A percentile compares a stretch with the other conserved stretches of the same genome.
These are phyloP conservation scores for Bos javanicus DNA, from an alignment of 2,113 vertebrate species.

Conservation along the genomic window DNA sequence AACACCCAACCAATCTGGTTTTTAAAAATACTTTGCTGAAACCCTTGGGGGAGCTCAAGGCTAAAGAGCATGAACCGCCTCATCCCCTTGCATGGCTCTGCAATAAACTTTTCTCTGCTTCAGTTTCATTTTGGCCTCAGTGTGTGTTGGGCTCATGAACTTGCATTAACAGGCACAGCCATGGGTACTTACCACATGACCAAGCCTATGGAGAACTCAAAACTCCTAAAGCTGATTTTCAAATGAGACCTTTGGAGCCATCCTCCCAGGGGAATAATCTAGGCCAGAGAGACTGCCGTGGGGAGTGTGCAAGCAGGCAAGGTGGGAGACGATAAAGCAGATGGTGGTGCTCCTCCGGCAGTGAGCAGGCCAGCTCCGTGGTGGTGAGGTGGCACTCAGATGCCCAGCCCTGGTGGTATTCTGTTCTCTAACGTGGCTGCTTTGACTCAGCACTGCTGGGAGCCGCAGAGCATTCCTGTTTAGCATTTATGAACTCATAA, in stretches of 20 bases:
- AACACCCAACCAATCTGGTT: background rate
- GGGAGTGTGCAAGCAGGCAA: background rate
- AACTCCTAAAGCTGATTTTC: background rate
- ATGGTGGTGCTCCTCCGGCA: background rate
- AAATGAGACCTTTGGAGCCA: background rate
- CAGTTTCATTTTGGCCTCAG: background rate
- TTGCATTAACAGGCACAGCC: background rate
- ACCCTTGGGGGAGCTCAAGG: background rate
- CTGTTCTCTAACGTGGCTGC: background rate
- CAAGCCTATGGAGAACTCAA: background rate
- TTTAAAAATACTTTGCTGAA: background rate
- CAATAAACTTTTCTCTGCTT: background rate
- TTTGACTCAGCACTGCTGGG: slow-evolving; percentile 53
- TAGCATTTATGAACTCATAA: slow-evolving; percentile 63
- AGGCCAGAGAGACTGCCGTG: background rate
- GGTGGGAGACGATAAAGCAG: background rate
- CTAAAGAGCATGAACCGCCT: background rate
- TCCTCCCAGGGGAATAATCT: background rate
- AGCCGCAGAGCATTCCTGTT: slow-evolving; percentile 23
- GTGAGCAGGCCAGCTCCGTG: background rate
- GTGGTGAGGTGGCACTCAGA: background rate
- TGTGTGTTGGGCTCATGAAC: background rate
- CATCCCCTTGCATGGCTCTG: background rate
- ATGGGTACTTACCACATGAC: background rate
- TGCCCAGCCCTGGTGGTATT: background rate